Conservation (phyloP, 2,113 vertebrate species). For the Grammomys dolichurus region DNA sequence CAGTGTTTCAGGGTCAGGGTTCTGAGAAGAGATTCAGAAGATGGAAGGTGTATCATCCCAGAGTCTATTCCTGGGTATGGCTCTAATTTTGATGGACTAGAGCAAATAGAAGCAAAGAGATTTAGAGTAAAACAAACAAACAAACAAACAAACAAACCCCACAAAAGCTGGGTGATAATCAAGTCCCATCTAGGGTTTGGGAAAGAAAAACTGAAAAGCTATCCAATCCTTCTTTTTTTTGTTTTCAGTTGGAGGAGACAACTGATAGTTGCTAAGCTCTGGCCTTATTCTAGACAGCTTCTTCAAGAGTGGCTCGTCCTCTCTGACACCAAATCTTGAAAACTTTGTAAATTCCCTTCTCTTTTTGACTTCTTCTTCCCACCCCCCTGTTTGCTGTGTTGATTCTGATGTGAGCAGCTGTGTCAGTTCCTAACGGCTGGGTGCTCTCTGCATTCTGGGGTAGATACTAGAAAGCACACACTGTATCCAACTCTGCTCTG, state of each 20-base stretch:
- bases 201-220: neutral
- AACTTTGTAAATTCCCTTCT: neutral
- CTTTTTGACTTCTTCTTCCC: neutral
- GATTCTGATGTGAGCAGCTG: neutral
- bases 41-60: neutral
- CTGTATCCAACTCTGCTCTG: accelerated
- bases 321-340: neutral
- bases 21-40: neutral
- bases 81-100: neutral
- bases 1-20: neutral
- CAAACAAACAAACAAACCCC: neutral
- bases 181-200: neutral
- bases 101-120: neutral
- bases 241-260: neutral
- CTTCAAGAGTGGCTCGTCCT: accelerated
- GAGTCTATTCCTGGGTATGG: neutral
- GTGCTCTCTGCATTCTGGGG: neutral
- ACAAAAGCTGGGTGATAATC: neutral
- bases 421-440: neutral
- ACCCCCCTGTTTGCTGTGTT: neutral
- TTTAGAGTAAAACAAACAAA: neutral
- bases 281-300: accelerated
- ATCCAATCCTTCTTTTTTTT: neutral
- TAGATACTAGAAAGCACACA: too few species aligned
- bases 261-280: neutral